Base-by-base conservation (phyloP, 2,113 vertebrate species). In the Barnardius zonarius region DNA sequence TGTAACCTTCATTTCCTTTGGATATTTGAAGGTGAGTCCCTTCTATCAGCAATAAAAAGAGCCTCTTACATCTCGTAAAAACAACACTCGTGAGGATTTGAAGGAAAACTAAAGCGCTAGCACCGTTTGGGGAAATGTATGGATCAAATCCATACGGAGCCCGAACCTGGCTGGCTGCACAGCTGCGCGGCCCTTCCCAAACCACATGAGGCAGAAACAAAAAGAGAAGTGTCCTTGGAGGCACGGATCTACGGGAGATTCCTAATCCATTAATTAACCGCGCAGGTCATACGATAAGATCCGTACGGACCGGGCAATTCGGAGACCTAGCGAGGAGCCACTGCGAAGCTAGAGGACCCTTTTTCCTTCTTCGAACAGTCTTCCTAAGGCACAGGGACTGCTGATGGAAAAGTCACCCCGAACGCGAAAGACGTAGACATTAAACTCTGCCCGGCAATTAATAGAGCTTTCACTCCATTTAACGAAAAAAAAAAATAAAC, bases 1-100 rank as follows among this genome's bases (percentile, higher is more conserved):
- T 54, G 49, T 74, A 91, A 91, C 91, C 54, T 92, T 92, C 25
- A 92, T 96, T 97, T 93, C 88, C 91, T 94, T 93, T 63, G 77
- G 52, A 80, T 92, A 91, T 89, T 86, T 82, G 91, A 94, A 96
- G 91, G 88, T 66, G 74, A 95, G 76, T 80, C 55, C 57, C 35
- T 25, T 22, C 80, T 90, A 88, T 95, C 81, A 91, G 37, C 84
- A 94, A 55, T 93, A 83, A 95, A 95, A 91, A 77, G 16, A 43
- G 81, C 81, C n/a, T 90, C 85, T 90, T 83, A 92, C 87, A 87
- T 92, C 63, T 96, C 59, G 13, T 95, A 94, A 95, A 93, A 74
- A 8, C 89, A 76, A 78, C 72, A 73, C 83, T 83, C 87, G 75
- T 1, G 13, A 19, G 64, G 63, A 88, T 85, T 31, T 75, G 74